These are phyloP conservation scores for Pluvialis apricaria DNA, from an alignment of 2,113 vertebrate species.

Conservation along the genomic window DNA sequence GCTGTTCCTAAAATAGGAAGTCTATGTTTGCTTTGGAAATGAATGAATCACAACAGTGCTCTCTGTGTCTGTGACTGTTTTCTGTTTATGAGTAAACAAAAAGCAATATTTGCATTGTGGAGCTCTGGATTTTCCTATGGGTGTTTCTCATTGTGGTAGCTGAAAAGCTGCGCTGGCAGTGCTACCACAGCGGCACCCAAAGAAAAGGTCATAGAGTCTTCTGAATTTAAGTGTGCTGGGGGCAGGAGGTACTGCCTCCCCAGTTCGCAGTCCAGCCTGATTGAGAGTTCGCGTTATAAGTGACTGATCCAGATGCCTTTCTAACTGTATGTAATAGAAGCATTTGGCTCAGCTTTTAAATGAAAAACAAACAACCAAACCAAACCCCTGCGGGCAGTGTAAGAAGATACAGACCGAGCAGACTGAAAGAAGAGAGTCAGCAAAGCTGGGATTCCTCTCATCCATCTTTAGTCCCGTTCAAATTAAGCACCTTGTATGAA, in stretches of 20 bases:
- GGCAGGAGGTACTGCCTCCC: not conserved
- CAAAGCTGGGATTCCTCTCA: not conserved
- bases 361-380: not conserved
- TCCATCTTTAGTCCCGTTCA: not conserved
- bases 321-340: not conserved
- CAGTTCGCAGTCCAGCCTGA: not conserved
- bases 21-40: conserved; percentile 18
- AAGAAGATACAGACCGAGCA: not conserved
- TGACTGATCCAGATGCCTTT: not conserved
- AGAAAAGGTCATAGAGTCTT: not conserved
- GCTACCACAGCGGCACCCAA: not conserved
- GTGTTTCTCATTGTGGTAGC: not conserved
- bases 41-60: not conserved
- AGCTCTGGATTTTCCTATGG: not conserved
- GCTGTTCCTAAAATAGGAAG: not conserved
- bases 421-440: not conserved
- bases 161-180: not conserved
- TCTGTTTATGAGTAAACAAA: conserved; percentile 19
- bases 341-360: not conserved
- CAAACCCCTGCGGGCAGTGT: not conserved
- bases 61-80: not conserved
- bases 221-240: not conserved
- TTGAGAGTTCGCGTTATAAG: not conserved
- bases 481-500: not conserved
- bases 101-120: not conserved